A percentile compares a stretch with the other conserved stretches of the same genome.
Evolutionary conservation across 1,140 invertebrate genomes (phyloP).

Genomic region (Rhizoglyphus robini): DNA sequence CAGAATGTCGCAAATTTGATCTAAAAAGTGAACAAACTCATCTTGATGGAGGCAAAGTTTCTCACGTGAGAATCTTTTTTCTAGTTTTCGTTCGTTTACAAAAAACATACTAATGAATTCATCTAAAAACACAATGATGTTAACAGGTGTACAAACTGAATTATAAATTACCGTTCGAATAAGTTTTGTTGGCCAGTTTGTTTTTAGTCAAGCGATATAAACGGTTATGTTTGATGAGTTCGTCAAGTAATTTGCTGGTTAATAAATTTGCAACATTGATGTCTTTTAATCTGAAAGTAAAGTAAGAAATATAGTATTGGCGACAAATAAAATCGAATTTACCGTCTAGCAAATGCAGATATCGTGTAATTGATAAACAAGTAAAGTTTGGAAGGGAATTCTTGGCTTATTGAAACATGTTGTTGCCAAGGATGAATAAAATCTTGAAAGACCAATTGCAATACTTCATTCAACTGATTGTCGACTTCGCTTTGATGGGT

Average conservation of each 20-base stretch:
- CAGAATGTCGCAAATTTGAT: constrained; percentile 65
- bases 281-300: constrained; percentile 53
- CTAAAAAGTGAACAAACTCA: constrained; percentile 57
- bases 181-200: constrained; percentile 42
- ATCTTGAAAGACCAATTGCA: constrained; percentile 44
- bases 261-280: constrained; percentile 77
- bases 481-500: constrained; percentile 54
- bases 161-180: constrained; percentile 20
- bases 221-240: constrained; percentile 71
- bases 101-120: constrained; percentile 63
- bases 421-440: constrained; percentile 64
- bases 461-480: constrained; percentile 48
- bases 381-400: constrained; percentile 41
- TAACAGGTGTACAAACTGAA: constrained; percentile 22
- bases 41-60: constrained; percentile 29
- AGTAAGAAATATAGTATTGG: constrained; percentile 10
- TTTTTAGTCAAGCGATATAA: constrained; percentile 57
- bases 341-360: constrained; percentile 42
- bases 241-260: constrained; percentile 71
- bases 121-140: constrained; percentile 15
- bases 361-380: constrained; percentile 41
- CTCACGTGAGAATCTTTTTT: constrained; percentile 48
- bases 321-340: not conserved
- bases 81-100: constrained; percentile 70
- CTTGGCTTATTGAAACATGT: constrained; percentile 41